These are phyloP conservation scores for Drosophila nasuta DNA, from an alignment of 1,140 invertebrate genomes.

Conservation along the genomic window DNA sequence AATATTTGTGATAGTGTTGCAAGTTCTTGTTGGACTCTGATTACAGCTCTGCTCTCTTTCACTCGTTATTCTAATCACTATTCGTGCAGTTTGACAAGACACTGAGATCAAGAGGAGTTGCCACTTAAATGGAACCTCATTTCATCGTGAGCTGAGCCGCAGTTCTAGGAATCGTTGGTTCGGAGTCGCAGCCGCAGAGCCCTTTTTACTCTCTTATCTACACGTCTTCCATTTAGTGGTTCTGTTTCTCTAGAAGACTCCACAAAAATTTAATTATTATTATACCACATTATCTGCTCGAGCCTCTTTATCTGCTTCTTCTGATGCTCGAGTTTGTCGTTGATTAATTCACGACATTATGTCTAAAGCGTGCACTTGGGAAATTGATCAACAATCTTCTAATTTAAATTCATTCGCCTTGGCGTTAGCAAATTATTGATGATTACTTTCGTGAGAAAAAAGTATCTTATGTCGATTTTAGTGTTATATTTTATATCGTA, in stretches of 20 bases:
- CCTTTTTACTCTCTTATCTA: constrained; percentile 58
- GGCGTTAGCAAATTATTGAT: not conserved
- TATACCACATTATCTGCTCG: constrained; percentile 54
- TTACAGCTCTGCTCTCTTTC: constrained; percentile 4
- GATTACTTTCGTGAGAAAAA: not conserved
- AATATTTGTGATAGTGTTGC: constrained; percentile 63
- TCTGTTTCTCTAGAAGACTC: constrained; percentile 62
- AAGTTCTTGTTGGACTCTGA: constrained; percentile 25
- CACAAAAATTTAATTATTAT: constrained; percentile 75
- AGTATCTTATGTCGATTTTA: not conserved
- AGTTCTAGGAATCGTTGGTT: constrained; percentile 58
- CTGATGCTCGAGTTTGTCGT: constrained; percentile 7
- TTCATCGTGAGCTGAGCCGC: constrained; percentile 25
- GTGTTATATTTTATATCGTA: no score
- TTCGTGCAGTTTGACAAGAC: not conserved
- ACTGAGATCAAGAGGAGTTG: not conserved
- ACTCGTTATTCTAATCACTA: constrained; percentile 17
- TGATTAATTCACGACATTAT: constrained; percentile 64
- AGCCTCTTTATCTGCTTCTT: constrained; percentile 9
- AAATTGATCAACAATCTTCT: constrained; percentile 18
- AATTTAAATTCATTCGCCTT: not conserved
- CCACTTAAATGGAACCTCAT: constrained; percentile 45
- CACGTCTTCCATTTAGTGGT: constrained; percentile 61
- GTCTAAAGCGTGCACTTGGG: constrained; percentile 29
- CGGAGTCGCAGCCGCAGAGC: not conserved